Evolutionary conservation across 2,797 vertebrate genomes (phyloP).

Genomic region (Pampus argenteus): DNA sequence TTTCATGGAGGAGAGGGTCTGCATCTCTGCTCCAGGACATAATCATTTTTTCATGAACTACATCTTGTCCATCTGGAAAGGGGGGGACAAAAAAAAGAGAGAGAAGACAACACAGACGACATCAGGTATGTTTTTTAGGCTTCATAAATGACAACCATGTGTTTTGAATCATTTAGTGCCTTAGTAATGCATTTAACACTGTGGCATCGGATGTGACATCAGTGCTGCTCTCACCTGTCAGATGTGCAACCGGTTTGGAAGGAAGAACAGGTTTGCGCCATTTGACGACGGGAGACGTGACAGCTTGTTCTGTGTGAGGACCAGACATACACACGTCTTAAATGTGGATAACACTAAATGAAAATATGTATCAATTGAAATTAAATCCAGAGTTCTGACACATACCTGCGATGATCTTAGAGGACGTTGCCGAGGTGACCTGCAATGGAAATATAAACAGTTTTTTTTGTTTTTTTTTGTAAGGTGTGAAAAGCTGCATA

Average conservation of each 20-base stretch:
- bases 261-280: constrained; percentile 12
- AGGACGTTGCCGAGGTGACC: not conserved
- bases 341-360: not conserved
- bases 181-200: not conserved
- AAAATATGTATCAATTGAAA: not conserved
- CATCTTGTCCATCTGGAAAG: constrained; percentile 49
- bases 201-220: not conserved
- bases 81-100: too few species aligned
- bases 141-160: not conserved
- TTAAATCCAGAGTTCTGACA: not conserved
- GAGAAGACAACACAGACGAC: not conserved
- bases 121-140: not conserved
- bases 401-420: constrained; percentile 56
- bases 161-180: not conserved
- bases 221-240: constrained; percentile 75
- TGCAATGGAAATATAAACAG: constrained; percentile 43
- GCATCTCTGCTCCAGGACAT: constrained; percentile 70
- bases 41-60: not conserved
- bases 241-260: constrained; percentile 81
- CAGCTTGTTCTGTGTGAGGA: constrained; percentile 39
- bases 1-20: constrained; percentile 47
- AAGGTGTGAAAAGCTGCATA: not conserved
- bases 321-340: not conserved
- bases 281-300: not conserved
- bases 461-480: not conserved